These are phyloP conservation scores for Nasonia oneida DNA, from an alignment of 2,888 invertebrate species.

Conservation along the genomic window DNA sequence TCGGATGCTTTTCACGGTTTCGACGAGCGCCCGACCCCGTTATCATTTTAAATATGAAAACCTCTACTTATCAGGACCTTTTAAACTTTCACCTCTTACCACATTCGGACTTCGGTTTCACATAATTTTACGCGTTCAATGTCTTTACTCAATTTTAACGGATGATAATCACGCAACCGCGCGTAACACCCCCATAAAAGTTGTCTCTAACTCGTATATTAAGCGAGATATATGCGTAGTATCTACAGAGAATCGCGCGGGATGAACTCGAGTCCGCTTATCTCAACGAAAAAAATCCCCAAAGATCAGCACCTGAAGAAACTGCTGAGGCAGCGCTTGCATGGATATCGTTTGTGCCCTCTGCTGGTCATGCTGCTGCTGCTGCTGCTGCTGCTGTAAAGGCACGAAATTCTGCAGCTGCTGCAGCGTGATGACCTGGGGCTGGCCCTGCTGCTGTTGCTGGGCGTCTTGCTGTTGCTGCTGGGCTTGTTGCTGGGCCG, in stretches of 20 bases:
- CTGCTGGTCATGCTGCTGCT: slow-evolving; percentile 76
- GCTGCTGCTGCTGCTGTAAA: slow-evolving; percentile 72
- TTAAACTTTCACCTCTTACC: slow-evolving; percentile 54
- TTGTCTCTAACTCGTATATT: no score
- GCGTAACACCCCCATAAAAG: no score
- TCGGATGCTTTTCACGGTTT: neutral
- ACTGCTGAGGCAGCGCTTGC: slow-evolving; percentile 81
- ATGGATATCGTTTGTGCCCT: slow-evolving; percentile 78
- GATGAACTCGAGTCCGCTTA: neutral
- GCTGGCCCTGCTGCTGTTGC: slow-evolving; percentile 75
- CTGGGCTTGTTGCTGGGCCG: slow-evolving; percentile 74
- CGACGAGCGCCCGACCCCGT: neutral
- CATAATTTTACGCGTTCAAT: neutral
- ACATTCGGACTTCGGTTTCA: neutral
- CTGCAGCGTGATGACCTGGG: slow-evolving; percentile 80
- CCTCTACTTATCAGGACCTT: slow-evolving; percentile 49
- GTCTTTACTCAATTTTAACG: neutral
- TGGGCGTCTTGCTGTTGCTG: slow-evolving; percentile 78
- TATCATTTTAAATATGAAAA: slow-evolving; percentile 40
- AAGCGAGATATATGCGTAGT: neutral
- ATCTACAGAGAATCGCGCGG: neutral
- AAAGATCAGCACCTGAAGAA: slow-evolving; percentile 78
- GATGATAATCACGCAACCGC: neutral
- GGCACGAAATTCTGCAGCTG: slow-evolving; percentile 80
- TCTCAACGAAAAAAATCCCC: neutral